These are phyloP conservation scores for Chromis chromis DNA, from an alignment of 2,797 vertebrate species.

Conservation along the genomic window DNA sequence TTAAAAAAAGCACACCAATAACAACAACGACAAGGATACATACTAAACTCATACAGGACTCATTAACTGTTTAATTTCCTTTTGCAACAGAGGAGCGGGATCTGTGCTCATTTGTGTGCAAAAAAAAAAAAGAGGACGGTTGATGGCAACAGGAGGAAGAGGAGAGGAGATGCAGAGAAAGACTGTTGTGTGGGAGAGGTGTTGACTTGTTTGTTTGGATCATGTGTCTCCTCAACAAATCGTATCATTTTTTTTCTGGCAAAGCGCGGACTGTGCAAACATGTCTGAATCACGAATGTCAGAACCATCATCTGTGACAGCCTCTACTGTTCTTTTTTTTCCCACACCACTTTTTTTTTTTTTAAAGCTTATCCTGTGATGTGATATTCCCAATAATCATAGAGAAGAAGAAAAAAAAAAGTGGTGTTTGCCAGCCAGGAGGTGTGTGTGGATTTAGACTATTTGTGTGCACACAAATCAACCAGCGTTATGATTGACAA, in stretches of 20 bases:
- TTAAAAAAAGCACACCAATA: constrained; percentile 48
- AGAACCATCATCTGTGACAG: constrained; percentile 58
- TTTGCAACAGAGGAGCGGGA: constrained; percentile 28
- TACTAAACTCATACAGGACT: constrained; percentile 38
- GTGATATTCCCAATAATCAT: constrained; percentile 3
- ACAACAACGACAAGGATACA: constrained; percentile 39
- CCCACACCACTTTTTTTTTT: not conserved
- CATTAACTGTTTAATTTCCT: constrained; percentile 41
- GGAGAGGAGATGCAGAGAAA: constrained; percentile 73
- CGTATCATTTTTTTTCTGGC: constrained; percentile 69
- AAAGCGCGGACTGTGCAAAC: constrained; percentile 55
- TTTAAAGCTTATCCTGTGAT: not conserved
- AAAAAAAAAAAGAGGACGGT: constrained; percentile 40
- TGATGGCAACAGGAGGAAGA: constrained; percentile 68
- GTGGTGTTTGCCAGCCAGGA: constrained; percentile 36
- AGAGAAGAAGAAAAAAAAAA: constrained; percentile 4
- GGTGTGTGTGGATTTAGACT: constrained; percentile 47
- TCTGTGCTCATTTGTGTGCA: constrained; percentile 1
- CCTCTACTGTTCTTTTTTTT: constrained; percentile 17
- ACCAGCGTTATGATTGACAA: constrained; percentile 70
- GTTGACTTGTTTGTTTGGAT: constrained; percentile 86
- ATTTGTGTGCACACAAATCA: constrained; percentile 62
- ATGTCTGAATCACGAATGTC: constrained; percentile 72
- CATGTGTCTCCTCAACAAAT: constrained; percentile 79
- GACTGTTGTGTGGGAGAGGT: constrained; percentile 86